Conservation (phyloP, 2,113 vertebrate genomes). For the Anhinga rufa region DNA sequence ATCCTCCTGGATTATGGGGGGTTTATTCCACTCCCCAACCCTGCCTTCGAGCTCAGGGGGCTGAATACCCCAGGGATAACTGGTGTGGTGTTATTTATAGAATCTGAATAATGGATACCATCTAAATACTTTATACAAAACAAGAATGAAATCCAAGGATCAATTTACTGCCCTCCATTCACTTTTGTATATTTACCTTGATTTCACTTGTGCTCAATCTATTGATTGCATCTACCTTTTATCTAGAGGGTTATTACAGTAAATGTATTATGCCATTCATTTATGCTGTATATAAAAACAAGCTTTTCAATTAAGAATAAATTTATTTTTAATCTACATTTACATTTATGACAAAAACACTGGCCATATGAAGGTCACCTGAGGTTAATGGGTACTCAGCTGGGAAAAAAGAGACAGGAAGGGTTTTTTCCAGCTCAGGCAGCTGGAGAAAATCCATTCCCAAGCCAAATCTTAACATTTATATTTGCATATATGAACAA, state of each 20-base stretch:
- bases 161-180: background rate
- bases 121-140: background rate
- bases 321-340: background rate
- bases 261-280: background rate
- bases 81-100: background rate
- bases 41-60: no score
- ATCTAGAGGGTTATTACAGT: background rate
- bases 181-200: background rate
- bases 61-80: no score
- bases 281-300: background rate
- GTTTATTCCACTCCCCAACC: no score
- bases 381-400: background rate
- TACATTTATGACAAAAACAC: background rate
- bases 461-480: background rate
- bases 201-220: background rate
- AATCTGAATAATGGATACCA: background rate
- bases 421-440: background rate
- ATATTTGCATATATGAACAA: background rate
- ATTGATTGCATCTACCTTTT: background rate
- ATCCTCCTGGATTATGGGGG: no score
- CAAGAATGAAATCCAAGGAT: background rate
- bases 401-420: background rate
- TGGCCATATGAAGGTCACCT: background rate
- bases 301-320: background rate
- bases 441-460: background rate